phyloP scores from a whole-genome alignment of 2,797 vertebrate genomes.

The Falco cherrug region DNA sequence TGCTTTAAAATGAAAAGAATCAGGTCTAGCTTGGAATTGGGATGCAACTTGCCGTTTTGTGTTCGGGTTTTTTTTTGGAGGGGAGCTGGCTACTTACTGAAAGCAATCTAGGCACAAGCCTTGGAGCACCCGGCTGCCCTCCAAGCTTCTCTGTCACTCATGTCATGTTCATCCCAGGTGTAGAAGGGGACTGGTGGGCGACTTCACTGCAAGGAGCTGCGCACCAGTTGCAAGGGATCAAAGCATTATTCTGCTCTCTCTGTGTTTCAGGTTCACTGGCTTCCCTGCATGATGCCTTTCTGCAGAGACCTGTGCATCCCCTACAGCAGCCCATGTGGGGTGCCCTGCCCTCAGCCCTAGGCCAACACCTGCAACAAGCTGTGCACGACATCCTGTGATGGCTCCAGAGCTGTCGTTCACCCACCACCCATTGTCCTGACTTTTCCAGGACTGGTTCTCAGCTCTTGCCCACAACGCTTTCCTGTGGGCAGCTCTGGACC shows the following conservation, averaged over 20 bases:
- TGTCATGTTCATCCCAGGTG: neutral
- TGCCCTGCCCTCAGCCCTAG: neutral
- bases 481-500: neutral
- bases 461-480: neutral
- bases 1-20: neutral
- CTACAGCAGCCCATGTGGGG: fast-evolving
- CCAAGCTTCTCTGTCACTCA: too few species aligned
- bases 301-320: neutral
- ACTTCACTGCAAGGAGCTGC: too few species aligned
- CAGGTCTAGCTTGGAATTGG: neutral
- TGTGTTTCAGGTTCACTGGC: neutral
- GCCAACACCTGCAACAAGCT: neutral
- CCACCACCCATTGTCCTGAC: neutral
- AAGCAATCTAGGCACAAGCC: neutral
- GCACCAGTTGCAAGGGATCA: fast-evolving
- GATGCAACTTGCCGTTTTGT: neutral
- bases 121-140: neutral
- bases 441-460: neutral
- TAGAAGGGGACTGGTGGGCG: neutral
- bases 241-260: neutral
- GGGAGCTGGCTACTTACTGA: neutral
- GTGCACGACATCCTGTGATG: neutral
- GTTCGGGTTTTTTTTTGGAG: too few species aligned
- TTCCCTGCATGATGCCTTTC: neutral
- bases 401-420: neutral